Evolutionary conservation across 2,888 invertebrate species (phyloP).

Genomic region (Pyrgus malvae): DNA sequence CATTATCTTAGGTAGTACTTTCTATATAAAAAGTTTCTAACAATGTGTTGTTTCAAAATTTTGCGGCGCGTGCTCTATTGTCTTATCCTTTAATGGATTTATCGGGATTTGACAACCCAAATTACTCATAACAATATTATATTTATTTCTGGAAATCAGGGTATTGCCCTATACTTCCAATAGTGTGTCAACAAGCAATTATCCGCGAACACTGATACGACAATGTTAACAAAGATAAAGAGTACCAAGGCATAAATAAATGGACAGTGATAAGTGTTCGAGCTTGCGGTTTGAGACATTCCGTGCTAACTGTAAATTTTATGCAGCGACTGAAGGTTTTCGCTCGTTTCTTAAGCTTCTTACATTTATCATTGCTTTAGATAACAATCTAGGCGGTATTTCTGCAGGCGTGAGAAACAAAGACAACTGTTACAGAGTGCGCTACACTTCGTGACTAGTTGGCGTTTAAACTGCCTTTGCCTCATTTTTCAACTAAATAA

Average conservation of each 20-base stretch:
- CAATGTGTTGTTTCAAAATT: too few species aligned
- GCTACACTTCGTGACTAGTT: conserved; percentile 57
- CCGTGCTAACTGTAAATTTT: conserved; percentile 25
- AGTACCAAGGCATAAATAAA: conserved; percentile 9
- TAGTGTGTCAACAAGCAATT: conserved; percentile 1
- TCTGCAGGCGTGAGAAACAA: conserved; percentile 70
- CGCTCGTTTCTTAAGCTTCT: conserved; percentile 24
- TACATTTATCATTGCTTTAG: conserved; percentile 62
- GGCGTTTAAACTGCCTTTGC: conserved; percentile 42
- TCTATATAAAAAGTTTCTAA: neutral
- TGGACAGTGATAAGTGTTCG: conserved; percentile 21
- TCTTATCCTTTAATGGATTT: conserved; percentile 1
- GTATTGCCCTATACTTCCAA: neutral
- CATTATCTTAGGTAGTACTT: neutral
- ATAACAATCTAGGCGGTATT: conserved; percentile 63
- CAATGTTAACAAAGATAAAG: conserved; percentile 7
- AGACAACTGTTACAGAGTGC: conserved; percentile 39
- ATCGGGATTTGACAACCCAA: conserved; percentile 10
- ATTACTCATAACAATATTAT: neutral
- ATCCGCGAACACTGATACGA: neutral
- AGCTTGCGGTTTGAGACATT: conserved; percentile 17
- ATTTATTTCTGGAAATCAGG: conserved; percentile 1
- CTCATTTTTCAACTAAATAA: conserved; percentile 34
- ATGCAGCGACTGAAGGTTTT: conserved; percentile 23
- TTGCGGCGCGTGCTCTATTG: neutral